Evolutionary conservation across 1,140 invertebrate genomes (phyloP).

Genomic region (Pachypsylla venusta): DNA sequence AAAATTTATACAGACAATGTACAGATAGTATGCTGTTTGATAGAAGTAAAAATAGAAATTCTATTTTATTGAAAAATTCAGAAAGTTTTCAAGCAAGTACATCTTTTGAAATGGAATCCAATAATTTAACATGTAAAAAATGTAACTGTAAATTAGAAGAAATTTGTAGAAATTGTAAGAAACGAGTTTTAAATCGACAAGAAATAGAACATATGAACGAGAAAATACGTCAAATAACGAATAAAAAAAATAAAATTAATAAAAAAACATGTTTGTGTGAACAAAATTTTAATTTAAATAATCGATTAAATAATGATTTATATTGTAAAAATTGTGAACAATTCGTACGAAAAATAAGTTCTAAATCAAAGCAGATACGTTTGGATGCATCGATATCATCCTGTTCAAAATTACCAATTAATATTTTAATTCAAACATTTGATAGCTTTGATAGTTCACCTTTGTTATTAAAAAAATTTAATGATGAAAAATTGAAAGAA

Average conservation of each 20-base stretch:
- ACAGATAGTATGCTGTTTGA: slow-evolving; percentile 29
- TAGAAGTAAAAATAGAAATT: slow-evolving; percentile 29
- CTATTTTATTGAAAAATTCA: background rate
- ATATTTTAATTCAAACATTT: slow-evolving; percentile 7
- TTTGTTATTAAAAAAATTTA: background rate
- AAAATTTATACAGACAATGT: slow-evolving; percentile 16
- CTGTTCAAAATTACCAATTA: background rate
- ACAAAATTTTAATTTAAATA: no score
- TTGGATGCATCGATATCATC: background rate
- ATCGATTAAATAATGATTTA: background rate
- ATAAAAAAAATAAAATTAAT: no score
- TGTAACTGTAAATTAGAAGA: background rate
- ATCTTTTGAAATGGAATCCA: background rate
- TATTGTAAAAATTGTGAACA: slow-evolving; percentile 4
- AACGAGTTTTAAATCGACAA: no score
- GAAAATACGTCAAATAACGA: no score
- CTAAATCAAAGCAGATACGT: background rate
- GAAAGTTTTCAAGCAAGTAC: background rate
- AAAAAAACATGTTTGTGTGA: no score
- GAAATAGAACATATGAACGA: no score
- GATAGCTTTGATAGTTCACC: slow-evolving; percentile 3
- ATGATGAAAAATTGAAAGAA: slow-evolving; percentile 1
- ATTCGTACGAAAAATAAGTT: background rate
- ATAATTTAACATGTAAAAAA: background rate
- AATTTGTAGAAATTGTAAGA: background rate